Base-by-base conservation (phyloP, 2,797 vertebrate species). In the Acropternis orthonyx region DNA sequence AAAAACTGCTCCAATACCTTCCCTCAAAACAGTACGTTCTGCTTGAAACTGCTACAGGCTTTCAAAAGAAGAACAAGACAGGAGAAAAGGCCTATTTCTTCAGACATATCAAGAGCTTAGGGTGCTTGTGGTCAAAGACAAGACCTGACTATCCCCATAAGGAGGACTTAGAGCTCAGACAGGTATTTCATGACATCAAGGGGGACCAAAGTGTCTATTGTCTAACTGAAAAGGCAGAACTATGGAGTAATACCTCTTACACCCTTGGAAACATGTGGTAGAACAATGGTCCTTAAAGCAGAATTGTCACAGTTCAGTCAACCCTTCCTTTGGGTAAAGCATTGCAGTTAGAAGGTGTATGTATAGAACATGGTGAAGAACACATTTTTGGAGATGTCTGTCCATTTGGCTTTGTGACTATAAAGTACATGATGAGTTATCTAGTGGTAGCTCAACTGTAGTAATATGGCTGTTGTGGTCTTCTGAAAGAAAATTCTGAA, bases 51-150 rank as follows among this genome's bases (percentile, higher is more conserved):
- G n/a, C 21, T 66, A 41, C 48, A 80, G 36, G 8, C 6, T 59
- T 7, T 59, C 69, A 59, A 58, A 79, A 61, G 48, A 65, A 58
- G 36, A 56, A 41, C 2, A 28, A 26, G 30, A 58, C 14, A 44
- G 16, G 37, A 8, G 34, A 65, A 52, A 74, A 41, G 22, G 28
- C 8, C 55, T 36, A 0, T 63, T 80, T 30, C 44, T 82, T 65
- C 62, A 51, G 30, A 23, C 1, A 1, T 26, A 15, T 11, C 14
- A 41, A 74, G 36, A 1, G 1, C 27, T 69, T 41, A 55, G 24
- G 4, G 20, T 51, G 14, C n/a, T 56, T 41, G 34, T 17, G 23
- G 37, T 23, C 26, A 37, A 75, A 55, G 27, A 61, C 5, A 30
- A 52, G 54, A 71, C 27, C 30, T 71, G 41, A 44, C 26, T 55